phyloP scores from a whole-genome alignment of 1,140 invertebrate genomes.

The Anastatus disparis region DNA sequence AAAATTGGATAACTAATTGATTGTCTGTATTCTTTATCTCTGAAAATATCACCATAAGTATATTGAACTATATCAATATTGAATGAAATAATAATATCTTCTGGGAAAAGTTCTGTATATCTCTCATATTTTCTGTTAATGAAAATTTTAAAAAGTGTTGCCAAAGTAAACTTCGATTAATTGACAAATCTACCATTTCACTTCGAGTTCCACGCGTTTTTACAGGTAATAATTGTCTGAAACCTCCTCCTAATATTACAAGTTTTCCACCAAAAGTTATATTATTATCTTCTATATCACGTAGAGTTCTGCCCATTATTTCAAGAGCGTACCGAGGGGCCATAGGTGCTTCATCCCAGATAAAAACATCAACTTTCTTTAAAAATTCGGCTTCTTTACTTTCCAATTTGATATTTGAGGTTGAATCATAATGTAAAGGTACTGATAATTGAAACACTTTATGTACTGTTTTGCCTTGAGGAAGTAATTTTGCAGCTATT shows the following conservation, averaged over 20 bases:
- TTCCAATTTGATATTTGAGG: constrained; percentile 41
- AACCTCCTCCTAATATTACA: constrained; percentile 45
- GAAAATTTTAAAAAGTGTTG: constrained; percentile 31
- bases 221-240: constrained; percentile 48
- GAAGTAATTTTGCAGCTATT: constrained; percentile 59
- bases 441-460: no score
- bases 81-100: no score
- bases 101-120: no score
- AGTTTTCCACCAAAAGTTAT: background rate
- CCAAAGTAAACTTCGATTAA: no score
- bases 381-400: constrained; percentile 32
- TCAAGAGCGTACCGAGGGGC: constrained; percentile 2
- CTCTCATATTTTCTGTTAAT: constrained; percentile 25
- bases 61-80: no score
- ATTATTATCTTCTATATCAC: background rate
- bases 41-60: no score
- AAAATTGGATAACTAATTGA: no score
- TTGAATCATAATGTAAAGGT: background rate
- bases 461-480: no score
- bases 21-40: no score
- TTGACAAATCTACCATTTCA: constrained; percentile 43
- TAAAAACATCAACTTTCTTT: constrained; percentile 42
- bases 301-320: background rate
- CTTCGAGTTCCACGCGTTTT: constrained; percentile 31
- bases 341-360: constrained; percentile 49